Evolutionary conservation across 1,140 invertebrate species (phyloP).

Genomic region (Drosophila littoralis): DNA sequence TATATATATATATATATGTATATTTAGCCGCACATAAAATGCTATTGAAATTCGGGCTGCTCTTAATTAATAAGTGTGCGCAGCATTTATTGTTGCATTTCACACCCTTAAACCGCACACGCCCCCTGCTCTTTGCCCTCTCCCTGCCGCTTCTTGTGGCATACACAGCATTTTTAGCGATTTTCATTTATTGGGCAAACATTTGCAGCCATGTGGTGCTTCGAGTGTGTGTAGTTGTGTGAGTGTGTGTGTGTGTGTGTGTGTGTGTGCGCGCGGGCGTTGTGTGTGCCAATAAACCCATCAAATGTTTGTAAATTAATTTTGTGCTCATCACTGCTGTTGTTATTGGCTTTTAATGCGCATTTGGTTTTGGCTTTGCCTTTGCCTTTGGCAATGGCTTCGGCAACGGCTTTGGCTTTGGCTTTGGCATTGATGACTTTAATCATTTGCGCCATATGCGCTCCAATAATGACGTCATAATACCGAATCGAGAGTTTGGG

Average conservation of each 20-base stretch:
- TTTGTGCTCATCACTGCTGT: conserved; percentile 79
- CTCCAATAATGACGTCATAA: conserved; percentile 60
- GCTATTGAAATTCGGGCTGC: conserved; percentile 53
- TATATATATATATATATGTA: conserved; percentile 36
- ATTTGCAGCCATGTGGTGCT: conserved; percentile 61
- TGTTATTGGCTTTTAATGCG: conserved; percentile 79
- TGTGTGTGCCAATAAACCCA: conserved; percentile 66
- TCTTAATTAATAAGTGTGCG: conserved; percentile 78
- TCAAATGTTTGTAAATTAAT: conserved; percentile 78
- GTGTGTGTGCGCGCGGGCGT: conserved; percentile 5
- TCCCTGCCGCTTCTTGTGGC: conserved; percentile 1
- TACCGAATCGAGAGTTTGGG: background rate
- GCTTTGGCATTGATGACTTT: conserved; percentile 41
- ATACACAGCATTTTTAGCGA: conserved; percentile 34
- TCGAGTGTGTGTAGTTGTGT: background rate
- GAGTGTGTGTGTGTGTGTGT: conserved; percentile 20
- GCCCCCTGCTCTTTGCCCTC: background rate
- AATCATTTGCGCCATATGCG: conserved; percentile 67
- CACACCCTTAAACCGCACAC: conserved; percentile 12
- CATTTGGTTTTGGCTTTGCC: conserved; percentile 29
- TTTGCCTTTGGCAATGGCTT: conserved; percentile 26
- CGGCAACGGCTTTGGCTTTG: conserved; percentile 5
- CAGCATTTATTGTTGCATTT: conserved; percentile 63
- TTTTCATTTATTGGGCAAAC: conserved; percentile 68
- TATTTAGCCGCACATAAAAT: conserved; percentile 67